Evolutionary conservation across 2,113 vertebrate genomes (phyloP).

Genomic region (Ceratotherium simum): DNA sequence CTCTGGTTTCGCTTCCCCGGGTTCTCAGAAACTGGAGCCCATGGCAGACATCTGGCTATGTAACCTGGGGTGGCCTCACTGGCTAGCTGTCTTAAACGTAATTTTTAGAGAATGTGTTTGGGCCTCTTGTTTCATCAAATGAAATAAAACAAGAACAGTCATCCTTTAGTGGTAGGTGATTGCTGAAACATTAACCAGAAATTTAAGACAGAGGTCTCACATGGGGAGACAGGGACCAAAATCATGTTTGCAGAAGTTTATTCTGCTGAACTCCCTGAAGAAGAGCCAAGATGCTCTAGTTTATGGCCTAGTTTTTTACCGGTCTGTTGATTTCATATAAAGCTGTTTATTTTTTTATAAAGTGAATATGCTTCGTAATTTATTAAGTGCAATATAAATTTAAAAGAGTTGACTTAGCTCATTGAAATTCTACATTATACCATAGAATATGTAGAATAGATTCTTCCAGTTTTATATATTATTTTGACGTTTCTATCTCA

Average conservation of each 20-base stretch:
- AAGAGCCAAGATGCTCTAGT: background rate
- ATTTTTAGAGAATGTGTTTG: conserved; percentile 61
- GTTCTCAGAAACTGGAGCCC: conserved; percentile 23
- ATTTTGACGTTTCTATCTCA: background rate
- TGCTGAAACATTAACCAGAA: conserved; percentile 68
- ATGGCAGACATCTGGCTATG: conserved; percentile 26
- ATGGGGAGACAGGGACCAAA: conserved; percentile 7
- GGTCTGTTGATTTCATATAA: conserved; percentile 22
- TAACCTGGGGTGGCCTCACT: conserved; percentile 55
- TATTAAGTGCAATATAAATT: conserved; percentile 20
- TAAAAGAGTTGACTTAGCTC: background rate
- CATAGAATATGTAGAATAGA: background rate
- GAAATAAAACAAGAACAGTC: conserved; percentile 61
- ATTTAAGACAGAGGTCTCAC: conserved; percentile 17
- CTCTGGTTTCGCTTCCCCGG: background rate
- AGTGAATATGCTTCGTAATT: background rate
- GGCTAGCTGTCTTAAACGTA: conserved; percentile 53
- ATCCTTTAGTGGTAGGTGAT: conserved; percentile 61
- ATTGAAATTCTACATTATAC: background rate
- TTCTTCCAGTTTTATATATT: background rate
- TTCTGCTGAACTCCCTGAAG: background rate
- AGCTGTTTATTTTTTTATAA: background rate
- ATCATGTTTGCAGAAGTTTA: conserved; percentile 38
- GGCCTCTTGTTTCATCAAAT: conserved; percentile 61
- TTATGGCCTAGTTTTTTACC: background rate